Percentiles rank a stretch among this genome's conserved stretches.
Conservation (phyloP, 2,113 vertebrate species). For the Myiagra hebetior region DNA sequence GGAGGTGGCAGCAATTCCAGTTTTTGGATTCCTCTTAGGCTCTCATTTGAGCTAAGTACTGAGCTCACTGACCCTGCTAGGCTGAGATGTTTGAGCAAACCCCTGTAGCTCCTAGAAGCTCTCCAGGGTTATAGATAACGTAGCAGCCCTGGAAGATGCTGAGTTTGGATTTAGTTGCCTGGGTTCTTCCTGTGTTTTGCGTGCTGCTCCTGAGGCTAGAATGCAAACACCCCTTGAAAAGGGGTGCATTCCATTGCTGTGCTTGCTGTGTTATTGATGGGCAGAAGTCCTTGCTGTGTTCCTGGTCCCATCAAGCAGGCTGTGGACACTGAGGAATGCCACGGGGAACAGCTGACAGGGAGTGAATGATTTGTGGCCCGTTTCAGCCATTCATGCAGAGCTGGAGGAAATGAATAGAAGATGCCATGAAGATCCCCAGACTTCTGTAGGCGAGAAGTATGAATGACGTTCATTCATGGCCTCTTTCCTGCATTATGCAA, state of each 20-base stretch:
- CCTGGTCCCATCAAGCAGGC: neutral
- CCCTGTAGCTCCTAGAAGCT: neutral
- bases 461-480: neutral
- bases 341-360: neutral
- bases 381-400: neutral
- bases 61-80: neutral
- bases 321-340: neutral
- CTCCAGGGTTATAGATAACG: neutral
- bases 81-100: neutral
- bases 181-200: neutral
- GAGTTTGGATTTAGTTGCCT: neutral
- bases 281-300: neutral
- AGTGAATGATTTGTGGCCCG: neutral
- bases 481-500: neutral
- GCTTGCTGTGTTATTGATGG: neutral
- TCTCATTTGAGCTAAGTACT: neutral
- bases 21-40: neutral
- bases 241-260: accelerated
- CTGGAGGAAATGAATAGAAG: neutral
- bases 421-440: neutral
- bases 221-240: neutral
- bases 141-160: neutral
- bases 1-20: neutral
- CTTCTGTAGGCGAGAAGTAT: neutral
- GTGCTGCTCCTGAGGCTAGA: neutral